Base-by-base conservation (phyloP, 35 echinoderm and acorn worm genomes). In the Hemicentrotus pulcherrimus region DNA sequence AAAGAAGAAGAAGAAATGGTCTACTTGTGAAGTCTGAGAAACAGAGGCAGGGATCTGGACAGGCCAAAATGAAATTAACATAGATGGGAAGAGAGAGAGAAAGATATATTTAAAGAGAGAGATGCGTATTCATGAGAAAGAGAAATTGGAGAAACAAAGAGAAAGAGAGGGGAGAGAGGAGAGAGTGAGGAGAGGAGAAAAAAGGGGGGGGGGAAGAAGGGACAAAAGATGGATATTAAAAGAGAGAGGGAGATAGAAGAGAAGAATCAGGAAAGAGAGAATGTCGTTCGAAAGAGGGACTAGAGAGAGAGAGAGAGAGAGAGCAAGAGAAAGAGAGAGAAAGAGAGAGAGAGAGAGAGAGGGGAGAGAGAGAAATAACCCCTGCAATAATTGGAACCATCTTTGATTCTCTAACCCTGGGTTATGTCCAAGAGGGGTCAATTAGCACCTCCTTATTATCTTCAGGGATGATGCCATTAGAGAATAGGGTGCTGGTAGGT, bases 371-470 rank as follows among this genome's bases (percentile, higher is more conserved):
- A 78, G 19, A n/a, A 78, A 15, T 6, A 78, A 28, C 22, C 24
- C 65, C 24, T 28, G 22, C 19, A 78, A 46, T 93, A 93, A 58
- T 58, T 93, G 91, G 91, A 93, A 93, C 91, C 91, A 93, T 93
- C 91, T 93, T 93, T 46, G 46, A 90, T 47, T 90, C 19, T 88
- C 88, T 90, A 90, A 90, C 88, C 88, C 88, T 45, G 88, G 88
- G 91, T 46, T 58, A 50, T 47, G 91, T 93, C 46, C 91, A 50
- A 58, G 91, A 93, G 46, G 48, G 91, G 91, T 93, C 91, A 93
- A 93, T 93, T 93, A 93, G 91, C 91, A 93, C 91, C 91, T 93
- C 48, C 91, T 93, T 93, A 93, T 93, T 93, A 93, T 93, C 91
- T 93, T 58, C 91, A 90, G 88, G 88, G 88, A 90, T 90, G 88